Evolutionary conservation across 2,888 invertebrate species (phyloP).

Genomic region (Ectemnius continuus): DNA sequence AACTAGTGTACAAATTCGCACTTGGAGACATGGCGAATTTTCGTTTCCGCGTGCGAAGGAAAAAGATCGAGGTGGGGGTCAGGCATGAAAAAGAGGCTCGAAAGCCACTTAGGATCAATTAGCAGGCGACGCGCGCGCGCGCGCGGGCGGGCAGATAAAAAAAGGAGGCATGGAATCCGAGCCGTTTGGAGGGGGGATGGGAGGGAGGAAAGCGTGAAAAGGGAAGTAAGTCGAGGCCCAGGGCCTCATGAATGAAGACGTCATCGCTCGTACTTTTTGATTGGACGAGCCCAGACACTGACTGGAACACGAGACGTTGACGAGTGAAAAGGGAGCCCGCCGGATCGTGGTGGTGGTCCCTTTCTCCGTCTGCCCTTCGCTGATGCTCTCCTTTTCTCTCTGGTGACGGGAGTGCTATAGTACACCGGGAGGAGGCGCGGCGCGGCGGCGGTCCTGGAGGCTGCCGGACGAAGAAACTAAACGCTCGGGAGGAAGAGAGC

Average conservation of each 20-base stretch:
- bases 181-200: conserved; percentile 14
- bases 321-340: conserved; percentile 54
- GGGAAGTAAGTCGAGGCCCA: conserved; percentile 16
- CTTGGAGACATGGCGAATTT: background rate
- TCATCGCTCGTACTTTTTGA: conserved; percentile 58
- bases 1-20: background rate
- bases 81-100: conserved; percentile 17
- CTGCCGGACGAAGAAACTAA: conserved; percentile 5
- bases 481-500: background rate
- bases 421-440: background rate
- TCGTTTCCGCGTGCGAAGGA: background rate
- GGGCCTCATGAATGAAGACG: conserved; percentile 59
- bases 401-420: too few species aligned
- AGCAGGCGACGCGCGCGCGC: conserved; percentile 26
- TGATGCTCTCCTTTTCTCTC: too few species aligned
- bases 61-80: too few species aligned
- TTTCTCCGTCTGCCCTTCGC: too few species aligned
- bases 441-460: background rate
- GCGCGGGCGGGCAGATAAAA: conserved; percentile 25
- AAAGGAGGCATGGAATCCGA: conserved; percentile 31
- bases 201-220: conserved; percentile 22
- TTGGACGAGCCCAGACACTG: conserved; percentile 49
- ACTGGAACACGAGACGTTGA: conserved; percentile 64
- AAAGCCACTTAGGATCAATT: conserved; percentile 61
- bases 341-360: conserved; percentile 27